phyloP scores from a whole-genome alignment of 2,888 invertebrate genomes.

The Spodoptera littoralis region DNA sequence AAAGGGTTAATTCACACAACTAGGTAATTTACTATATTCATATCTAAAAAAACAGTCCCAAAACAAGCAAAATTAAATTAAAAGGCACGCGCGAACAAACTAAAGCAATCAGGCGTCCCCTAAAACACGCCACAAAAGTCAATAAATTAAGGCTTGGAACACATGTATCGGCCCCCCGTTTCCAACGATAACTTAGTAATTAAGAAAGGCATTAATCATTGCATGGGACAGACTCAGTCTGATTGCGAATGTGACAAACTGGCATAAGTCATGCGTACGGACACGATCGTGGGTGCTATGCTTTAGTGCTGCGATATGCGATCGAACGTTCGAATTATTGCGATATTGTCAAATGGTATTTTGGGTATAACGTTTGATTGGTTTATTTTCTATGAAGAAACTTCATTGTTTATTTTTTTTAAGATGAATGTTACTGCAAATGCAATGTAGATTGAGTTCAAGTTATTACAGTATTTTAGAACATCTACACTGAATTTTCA shows the following conservation, averaged over 20 bases:
- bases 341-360: conserved; percentile 7
- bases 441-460: too few relatives aligned
- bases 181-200: conserved; percentile 85
- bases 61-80: conserved; percentile 57
- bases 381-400: too few relatives aligned
- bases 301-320: conserved; percentile 55
- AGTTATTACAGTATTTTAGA: too few relatives aligned
- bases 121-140: conserved; percentile 77
- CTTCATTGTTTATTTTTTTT: too few relatives aligned
- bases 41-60: conserved; percentile 3
- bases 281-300: conserved; percentile 69
- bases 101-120: conserved; percentile 58
- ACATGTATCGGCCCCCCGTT: conserved; percentile 79
- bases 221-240: conserved; percentile 77
- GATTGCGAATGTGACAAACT: conserved; percentile 84
- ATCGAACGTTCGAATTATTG: conserved; percentile 11
- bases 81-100: conserved; percentile 60
- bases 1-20: too few relatives aligned
- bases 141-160: conserved; percentile 84
- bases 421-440: background rate
- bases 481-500: too few relatives aligned
- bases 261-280: conserved; percentile 78
- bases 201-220: conserved; percentile 88
- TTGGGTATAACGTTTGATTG: background rate
- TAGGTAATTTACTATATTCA: too few relatives aligned